Percentiles rank a stretch among this genome's conserved stretches.
These are phyloP conservation scores for Probosciger aterrimus DNA, from an alignment of 2,113 vertebrate genomes.

Conservation along the genomic window DNA sequence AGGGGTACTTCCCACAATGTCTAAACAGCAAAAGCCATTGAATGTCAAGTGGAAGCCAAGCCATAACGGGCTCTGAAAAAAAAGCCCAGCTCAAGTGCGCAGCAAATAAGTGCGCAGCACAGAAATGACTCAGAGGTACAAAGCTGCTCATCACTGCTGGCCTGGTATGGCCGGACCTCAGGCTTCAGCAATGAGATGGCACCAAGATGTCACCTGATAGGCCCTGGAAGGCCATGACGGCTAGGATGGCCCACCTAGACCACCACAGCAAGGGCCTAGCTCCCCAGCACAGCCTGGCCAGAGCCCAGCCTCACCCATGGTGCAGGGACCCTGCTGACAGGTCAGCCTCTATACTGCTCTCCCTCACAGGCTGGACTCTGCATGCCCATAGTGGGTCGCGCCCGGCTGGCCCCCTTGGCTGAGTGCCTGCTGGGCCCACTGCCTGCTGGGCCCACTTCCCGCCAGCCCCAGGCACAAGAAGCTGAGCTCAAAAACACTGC, in stretches of 20 bases:
- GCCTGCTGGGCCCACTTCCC: accelerated
- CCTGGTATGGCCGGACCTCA: accelerated
- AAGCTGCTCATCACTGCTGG: not conserved
- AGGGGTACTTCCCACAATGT: not conserved
- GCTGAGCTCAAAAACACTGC: not conserved
- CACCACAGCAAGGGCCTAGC: accelerated
- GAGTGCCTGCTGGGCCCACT: accelerated
- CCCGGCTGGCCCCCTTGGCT: accelerated
- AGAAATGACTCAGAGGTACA: not conserved
- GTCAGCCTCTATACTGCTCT: too few species aligned
- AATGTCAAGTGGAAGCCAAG: not conserved
- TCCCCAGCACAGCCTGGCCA: not conserved
- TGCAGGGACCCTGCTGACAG: accelerated
- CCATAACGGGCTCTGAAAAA: accelerated
- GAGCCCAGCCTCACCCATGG: accelerated
- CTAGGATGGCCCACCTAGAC: accelerated
- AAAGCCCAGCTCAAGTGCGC: not conserved
- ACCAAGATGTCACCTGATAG: accelerated
- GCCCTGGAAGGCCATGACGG: not conserved
- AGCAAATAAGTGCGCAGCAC: not conserved
- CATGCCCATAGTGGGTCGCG: accelerated
- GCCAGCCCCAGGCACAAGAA: not conserved
- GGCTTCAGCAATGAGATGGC: accelerated
- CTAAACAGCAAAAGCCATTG: not conserved
- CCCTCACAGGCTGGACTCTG: accelerated